Evolutionary conservation across 2,888 invertebrate genomes (phyloP).

Genomic region (Epiblema foenella): DNA sequence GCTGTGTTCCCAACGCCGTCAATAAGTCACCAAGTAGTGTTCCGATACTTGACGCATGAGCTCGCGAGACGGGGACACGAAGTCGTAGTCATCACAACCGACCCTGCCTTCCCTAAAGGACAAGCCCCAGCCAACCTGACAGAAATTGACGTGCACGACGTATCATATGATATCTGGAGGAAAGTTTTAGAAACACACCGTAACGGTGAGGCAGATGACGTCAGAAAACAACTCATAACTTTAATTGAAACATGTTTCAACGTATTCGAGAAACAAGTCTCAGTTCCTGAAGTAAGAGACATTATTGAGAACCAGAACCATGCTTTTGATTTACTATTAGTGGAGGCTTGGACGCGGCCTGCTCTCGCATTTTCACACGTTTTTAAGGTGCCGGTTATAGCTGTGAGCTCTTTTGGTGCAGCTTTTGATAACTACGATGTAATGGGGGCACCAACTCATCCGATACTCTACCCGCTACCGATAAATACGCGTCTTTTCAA

Average conservation of each 20-base stretch:
- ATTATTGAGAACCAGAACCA: slow-evolving; percentile 42
- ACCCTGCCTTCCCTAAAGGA: slow-evolving; percentile 63
- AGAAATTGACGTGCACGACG: slow-evolving; percentile 64
- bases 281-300: slow-evolving; percentile 39
- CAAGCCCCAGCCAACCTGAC: slow-evolving; percentile 63
- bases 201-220: no score
- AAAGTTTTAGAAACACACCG: slow-evolving; percentile 17
- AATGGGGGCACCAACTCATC: slow-evolving; percentile 50
- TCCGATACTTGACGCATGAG: slow-evolving; percentile 4
- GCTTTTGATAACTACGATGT: slow-evolving; percentile 39
- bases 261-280: slow-evolving; percentile 46
- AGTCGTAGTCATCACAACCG: slow-evolving; percentile 59
- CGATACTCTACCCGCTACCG: slow-evolving; percentile 42
- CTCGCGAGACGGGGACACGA: slow-evolving; percentile 6
- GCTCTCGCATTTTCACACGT: slow-evolving; percentile 47
- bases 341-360: slow-evolving; percentile 47
- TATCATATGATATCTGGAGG: slow-evolving; percentile 49
- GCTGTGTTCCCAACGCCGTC: slow-evolving; percentile 9
- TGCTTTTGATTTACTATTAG: slow-evolving; percentile 49
- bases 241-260: not conserved
- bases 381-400: slow-evolving; percentile 48
- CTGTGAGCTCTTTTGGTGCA: slow-evolving; percentile 50
- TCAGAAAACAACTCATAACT: not conserved
- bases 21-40: slow-evolving; percentile 11
- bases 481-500: slow-evolving; percentile 43